A percentile compares a stretch with the other conserved stretches of the same genome.
These are phyloP conservation scores for Poecile montanus DNA, from an alignment of 2,797 vertebrate genomes.

Conservation along the genomic window DNA sequence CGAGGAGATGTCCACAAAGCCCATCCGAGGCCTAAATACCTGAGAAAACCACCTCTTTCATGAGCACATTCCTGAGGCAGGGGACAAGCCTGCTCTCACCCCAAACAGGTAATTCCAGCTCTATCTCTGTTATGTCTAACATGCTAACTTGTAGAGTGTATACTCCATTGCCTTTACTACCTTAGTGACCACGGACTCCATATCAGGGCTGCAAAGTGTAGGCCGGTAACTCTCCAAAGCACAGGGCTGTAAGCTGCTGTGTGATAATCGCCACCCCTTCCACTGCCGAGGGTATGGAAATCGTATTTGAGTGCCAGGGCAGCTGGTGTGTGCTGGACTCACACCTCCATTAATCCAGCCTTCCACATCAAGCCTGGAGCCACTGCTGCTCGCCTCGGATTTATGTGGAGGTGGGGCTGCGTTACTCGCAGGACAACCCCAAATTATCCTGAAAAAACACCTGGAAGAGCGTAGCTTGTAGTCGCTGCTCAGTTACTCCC, in stretches of 20 bases:
- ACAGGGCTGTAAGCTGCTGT: background rate
- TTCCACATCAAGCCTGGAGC: background rate
- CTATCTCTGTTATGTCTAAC: background rate
- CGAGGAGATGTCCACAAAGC: background rate
- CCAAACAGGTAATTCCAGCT: background rate
- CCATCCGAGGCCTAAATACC: background rate
- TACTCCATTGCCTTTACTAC: background rate
- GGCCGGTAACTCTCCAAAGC: background rate
- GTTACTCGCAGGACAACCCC: background rate
- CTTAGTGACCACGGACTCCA: background rate
- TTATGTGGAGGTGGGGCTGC: background rate
- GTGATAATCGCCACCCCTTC: background rate
- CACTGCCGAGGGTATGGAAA: background rate
- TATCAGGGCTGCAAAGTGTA: background rate
- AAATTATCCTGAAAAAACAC: background rate
- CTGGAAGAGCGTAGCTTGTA: background rate
- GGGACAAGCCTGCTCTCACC: background rate
- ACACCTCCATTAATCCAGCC: background rate
- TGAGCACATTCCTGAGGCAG: rapidly evolving
- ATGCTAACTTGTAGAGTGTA: rapidly evolving
- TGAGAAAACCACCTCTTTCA: background rate
- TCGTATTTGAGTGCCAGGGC: background rate
- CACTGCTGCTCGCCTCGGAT: background rate
- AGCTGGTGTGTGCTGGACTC: background rate
- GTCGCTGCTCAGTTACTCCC: background rate